Evolutionary conservation across 2,113 vertebrate species (phyloP).

Genomic region (Labrus mixtus): DNA sequence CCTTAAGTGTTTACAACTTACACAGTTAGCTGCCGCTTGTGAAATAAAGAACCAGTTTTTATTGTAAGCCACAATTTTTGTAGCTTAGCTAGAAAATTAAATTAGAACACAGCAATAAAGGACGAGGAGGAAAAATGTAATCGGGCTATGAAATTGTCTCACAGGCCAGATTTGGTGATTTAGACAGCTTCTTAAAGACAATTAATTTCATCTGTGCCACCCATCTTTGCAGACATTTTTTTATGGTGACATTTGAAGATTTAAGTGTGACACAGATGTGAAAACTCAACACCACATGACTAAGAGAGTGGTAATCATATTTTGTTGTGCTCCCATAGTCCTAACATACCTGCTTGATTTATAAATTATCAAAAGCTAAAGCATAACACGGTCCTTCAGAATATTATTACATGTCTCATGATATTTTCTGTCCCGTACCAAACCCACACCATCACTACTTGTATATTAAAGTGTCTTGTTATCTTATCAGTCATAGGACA

Average conservation of each 20-base stretch:
- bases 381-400: background rate
- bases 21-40: background rate
- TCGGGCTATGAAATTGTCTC: background rate
- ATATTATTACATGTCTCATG: background rate
- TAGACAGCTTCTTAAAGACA: background rate
- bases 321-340: background rate
- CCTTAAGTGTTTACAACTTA: background rate
- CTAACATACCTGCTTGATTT: background rate
- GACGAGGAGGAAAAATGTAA: background rate
- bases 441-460: slow-evolving; percentile 12
- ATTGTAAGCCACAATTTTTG: background rate
- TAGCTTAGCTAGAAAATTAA: background rate
- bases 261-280: background rate
- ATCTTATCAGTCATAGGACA: slow-evolving; percentile 54
- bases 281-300: background rate
- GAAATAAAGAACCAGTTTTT: background rate
- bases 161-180: background rate
- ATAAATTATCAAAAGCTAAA: background rate
- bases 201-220: background rate
- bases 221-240: background rate
- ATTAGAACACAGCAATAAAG: background rate
- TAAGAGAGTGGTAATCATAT: background rate
- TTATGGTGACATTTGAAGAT: background rate
- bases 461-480: slow-evolving; percentile 30
- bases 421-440: slow-evolving; percentile 9